Base-by-base conservation (phyloP, 2,888 invertebrate genomes). In the Melipona bicolor region DNA sequence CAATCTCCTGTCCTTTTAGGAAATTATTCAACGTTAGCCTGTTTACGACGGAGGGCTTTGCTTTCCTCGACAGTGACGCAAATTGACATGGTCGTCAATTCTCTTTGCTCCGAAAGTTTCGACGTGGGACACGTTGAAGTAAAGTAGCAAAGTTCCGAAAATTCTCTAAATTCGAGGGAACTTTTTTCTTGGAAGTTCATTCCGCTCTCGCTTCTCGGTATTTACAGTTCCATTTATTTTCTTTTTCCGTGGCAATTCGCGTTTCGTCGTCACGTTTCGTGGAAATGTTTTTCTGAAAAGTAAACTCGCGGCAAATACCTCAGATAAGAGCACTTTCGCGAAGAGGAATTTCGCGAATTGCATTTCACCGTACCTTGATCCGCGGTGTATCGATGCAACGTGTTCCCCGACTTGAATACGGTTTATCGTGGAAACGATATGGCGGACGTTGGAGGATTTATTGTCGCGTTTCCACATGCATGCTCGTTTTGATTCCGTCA, bases 51-150 rank as follows among this genome's bases (percentile, higher is more conserved):
- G 9, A n/a, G 2, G 43, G 27, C 9, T 1, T 3, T 17, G 21
- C 21, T 64, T 36, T 52, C 24, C 19, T 1, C n/a, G 5, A 19
- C 4, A 6, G 11, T 6, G 62, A 77, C 62, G 64, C 24, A 71
- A 71, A 81, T 78, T 78, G 43, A 52, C 24, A 54, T 27, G 27
- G 78, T 9, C 43, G 43, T 43, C 43, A 43, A 9, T 43, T 43
- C 11, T 43, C 43, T 2, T 36, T 36, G 1, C 36, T 36, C 24
- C 49, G 36, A 11, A 59, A 61, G 65, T 78, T 81, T 32, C 56
- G 21, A 15, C 65, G n/a, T 1, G 71, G 61, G 24, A 64, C 24
- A 4, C 17, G 17, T 43, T 9, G 43, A 43, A 19, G 64, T 13
- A 67, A 78, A 78, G n/a, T 32, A 50, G 71, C 27, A 27, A 27